phyloP scores from a whole-genome alignment of 2,113 vertebrate genomes.

The Aldabrachelys gigantea region DNA sequence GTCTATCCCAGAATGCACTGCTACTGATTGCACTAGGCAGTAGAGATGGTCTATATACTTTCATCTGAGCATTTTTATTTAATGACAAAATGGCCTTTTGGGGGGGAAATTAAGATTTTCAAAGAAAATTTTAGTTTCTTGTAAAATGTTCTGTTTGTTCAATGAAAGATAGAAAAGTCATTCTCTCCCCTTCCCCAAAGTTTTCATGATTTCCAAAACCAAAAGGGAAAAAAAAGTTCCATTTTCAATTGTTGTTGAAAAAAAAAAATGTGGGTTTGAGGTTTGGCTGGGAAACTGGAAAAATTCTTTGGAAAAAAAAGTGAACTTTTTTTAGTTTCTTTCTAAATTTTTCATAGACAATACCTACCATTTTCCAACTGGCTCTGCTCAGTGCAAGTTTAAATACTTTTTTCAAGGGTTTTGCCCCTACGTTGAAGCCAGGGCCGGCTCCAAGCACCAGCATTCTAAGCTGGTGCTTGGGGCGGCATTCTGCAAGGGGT shows the following conservation, averaged over 20 bases:
- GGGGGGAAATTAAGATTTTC: background rate
- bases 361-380: background rate
- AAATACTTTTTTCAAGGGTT: background rate
- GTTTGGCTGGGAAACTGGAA: background rate
- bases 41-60: background rate
- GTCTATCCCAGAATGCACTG: background rate
- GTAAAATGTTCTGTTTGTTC: background rate
- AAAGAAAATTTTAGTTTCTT: background rate
- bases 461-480: no score
- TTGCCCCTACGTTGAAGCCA: background rate
- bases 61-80: fast-evolving
- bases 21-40: background rate
- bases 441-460: no score
- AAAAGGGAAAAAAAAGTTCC: background rate
- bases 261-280: background rate
- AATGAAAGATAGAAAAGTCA: background rate
- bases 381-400: background rate
- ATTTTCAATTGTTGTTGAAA: background rate
- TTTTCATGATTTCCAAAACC: background rate
- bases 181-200: background rate
- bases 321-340: background rate
- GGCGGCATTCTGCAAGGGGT: no score
- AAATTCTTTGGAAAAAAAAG: background rate
- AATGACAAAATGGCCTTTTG: background rate
- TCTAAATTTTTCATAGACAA: background rate